Evolutionary conservation across 92 coral and sea anemone genomes (phyloP), one percentile per base, ranked within the genome.

Genomic region (Pocillopora grandis): DNA sequence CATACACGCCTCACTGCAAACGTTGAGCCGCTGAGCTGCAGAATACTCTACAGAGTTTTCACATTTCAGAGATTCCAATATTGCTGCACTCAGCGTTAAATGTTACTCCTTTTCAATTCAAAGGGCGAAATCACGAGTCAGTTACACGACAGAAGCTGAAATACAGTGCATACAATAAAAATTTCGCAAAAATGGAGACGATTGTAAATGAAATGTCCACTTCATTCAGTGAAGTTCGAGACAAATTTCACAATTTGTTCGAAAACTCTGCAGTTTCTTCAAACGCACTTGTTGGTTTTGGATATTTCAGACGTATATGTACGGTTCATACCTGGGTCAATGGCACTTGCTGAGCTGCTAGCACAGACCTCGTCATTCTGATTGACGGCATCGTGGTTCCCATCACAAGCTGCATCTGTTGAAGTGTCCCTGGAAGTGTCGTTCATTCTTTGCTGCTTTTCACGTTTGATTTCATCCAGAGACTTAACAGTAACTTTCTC

Each of bases 401-500:
- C 10, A 15, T 9, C 75, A 70, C 33, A n/a, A 35, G 20, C 11
- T 64, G 5, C 69, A 5, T 19, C 10, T 66, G 75, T 52, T 52
- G 83, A 1, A 10, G 59, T 68, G 1, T 42, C 27, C 11, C 6
- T 14, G 10, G 85, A 58, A 9, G 63, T 31, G 16, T 62, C 64
- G 71, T 83, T 87, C 72, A 23, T 77, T 65, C 87, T 82, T 84
- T 81, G 79, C 72, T 91, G 95, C 63, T 90, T 90, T 48, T 91
- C 98, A 17, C 88, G 83, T 70, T 62, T 91, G 13, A 94, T 92
- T 80, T 94, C 95, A n/a, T 91, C 95, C 58, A 94, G 49, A 13
- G 95, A 85, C 78, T 94, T 94, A 14, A 94, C 91, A 56, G 92
- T 94, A 2, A 94, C 77, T 35, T 89, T 88, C 2, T 88, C 85